A percentile compares a stretch with the other conserved stretches of the same genome.
phyloP scores from a whole-genome alignment of 2,113 vertebrate genomes.

The Limnothrissa miodon region DNA sequence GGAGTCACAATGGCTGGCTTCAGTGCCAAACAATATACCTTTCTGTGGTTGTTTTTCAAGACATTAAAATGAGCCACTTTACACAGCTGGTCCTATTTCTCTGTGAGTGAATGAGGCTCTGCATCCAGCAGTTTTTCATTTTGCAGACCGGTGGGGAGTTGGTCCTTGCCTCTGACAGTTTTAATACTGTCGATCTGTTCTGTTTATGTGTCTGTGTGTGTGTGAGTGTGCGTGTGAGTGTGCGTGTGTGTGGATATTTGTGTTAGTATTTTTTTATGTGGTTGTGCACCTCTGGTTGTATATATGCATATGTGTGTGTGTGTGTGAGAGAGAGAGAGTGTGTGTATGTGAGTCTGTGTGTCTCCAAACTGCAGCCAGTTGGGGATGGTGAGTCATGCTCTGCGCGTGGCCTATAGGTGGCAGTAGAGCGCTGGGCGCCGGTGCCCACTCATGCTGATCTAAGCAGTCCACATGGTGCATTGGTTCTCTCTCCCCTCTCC shows the following conservation, averaged over 20 bases:
- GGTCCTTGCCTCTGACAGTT: background rate
- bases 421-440: slow-evolving; percentile 45
- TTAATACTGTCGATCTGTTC: background rate
- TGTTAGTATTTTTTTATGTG: background rate
- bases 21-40: background rate
- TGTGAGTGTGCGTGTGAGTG: slow-evolving; percentile 6
- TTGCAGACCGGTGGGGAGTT: background rate
- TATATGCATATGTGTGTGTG: slow-evolving; percentile 5
- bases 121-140: background rate
- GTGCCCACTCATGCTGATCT: slow-evolving; percentile 45
- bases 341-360: slow-evolving; percentile 5
- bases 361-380: background rate
- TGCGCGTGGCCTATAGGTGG: slow-evolving; percentile 36
- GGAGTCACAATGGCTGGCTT: background rate
- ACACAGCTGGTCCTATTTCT: too few relatives aligned
- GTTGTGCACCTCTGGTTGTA: background rate
- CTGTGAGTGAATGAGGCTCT: background rate
- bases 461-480: slow-evolving; percentile 37
- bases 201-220: slow-evolving; percentile 8
- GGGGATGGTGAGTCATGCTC: slow-evolving; percentile 12
- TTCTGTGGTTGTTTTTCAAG: background rate
- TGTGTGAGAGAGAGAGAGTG: slow-evolving; percentile 3
- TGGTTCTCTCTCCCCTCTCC: background rate
- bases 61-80: background rate
- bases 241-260: background rate